A percentile compares a stretch with the other conserved stretches of the same genome.
Evolutionary conservation across 1,140 invertebrate genomes (phyloP).

Genomic region (Drosophila busckii): DNA sequence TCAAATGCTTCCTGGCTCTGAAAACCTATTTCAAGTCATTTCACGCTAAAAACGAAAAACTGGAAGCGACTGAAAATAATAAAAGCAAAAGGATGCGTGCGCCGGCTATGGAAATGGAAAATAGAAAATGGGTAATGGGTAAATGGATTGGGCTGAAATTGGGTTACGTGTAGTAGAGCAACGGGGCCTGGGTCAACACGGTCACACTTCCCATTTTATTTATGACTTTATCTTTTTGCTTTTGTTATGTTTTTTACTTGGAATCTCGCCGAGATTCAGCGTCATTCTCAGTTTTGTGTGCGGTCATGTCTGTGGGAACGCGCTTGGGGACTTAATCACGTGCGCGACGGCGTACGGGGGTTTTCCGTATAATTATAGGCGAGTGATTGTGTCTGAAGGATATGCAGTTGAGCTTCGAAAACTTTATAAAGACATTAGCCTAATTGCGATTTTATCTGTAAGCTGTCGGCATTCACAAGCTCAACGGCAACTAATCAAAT

Average conservation of each 20-base stretch:
- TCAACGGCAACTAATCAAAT: constrained; percentile 47
- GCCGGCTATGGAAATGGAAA: constrained; percentile 50
- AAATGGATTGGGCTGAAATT: constrained; percentile 21
- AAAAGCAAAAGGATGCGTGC: constrained; percentile 59
- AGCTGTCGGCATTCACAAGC: constrained; percentile 59
- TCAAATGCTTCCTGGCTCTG: constrained; percentile 65
- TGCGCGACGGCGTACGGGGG: constrained; percentile 51
- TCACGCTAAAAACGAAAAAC: constrained; percentile 52
- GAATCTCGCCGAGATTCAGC: constrained; percentile 67
- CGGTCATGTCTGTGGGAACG: constrained; percentile 25
- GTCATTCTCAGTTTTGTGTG: constrained; percentile 22
- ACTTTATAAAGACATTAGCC: too few species aligned
- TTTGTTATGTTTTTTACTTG: constrained; percentile 68
- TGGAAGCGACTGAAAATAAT: too few species aligned
- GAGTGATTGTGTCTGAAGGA: too few species aligned
- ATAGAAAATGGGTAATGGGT: constrained; percentile 34
- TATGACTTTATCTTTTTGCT: constrained; percentile 73
- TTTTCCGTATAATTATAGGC: too few species aligned
- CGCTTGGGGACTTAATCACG: constrained; percentile 62
- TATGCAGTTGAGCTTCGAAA: too few species aligned
- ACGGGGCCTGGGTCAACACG: constrained; percentile 14
- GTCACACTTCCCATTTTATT: constrained; percentile 68
- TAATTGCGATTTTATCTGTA: too few species aligned
- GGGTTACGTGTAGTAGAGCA: constrained; percentile 1
- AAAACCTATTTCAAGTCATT: constrained; percentile 35